Evolutionary conservation across 1,140 invertebrate species (phyloP), one percentile per base, ranked within the genome.

Genomic region (Pseudoatta argentina): DNA sequence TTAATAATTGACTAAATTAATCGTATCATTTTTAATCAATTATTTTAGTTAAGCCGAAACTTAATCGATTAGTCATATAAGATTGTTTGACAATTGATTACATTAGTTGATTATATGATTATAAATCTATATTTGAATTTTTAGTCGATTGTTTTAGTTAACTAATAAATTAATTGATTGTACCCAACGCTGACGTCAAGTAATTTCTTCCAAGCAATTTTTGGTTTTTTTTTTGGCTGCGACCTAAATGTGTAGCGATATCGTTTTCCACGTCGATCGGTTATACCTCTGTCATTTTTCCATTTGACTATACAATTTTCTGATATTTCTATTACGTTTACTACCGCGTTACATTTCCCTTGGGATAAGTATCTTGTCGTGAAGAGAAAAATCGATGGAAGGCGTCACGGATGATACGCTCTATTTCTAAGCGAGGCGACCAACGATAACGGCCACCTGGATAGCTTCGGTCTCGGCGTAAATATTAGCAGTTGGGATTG

Each of bases 321-420:
- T 16, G 34, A 82, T 72, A 83, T 83, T 75, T 75, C 55, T 83
- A 61, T 82, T 61, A 73, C 39, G 48, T 59, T 61, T 44, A 27
- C 63, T 12, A 18, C 77, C n/a, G 16, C 30, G 16, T 64, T 66
- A 48, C 44, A 66, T 48, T 66, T 51, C 24, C 24, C 61, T 21
- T 7, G 16, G 6, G 30, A 57, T 24, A n/a, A 59, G 24, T 61
- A 73, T 83, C 39, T 75, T 24, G 24, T 59, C n/a, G 55, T 18
- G 24, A 39, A 14, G 6, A 39, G 34, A 59, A 82, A 73, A 61
- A 83, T 73, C 34, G 79, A 81, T 83, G 57, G 2, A 21, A 61
- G 39, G 21, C n/a, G 30, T 3, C 34, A 14, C 12, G 67, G 18
- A n/a, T n/a, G 34, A 61, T 61, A 48, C 24, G 79, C n/a, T 75